Base-by-base conservation (phyloP, 2,888 invertebrate genomes). In the Sipha maydis region DNA sequence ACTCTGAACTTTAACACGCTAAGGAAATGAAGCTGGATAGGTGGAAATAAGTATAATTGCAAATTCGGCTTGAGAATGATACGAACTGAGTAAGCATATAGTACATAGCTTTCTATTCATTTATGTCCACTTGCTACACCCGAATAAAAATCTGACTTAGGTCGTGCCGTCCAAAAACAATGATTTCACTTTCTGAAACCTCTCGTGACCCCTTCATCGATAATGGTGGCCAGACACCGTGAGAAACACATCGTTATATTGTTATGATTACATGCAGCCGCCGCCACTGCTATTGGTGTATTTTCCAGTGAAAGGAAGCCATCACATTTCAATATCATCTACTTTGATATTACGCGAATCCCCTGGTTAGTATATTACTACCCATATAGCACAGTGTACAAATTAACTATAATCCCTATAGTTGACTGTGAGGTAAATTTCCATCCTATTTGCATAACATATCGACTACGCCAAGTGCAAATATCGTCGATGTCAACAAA, bases 131-230 rank as follows among this genome's bases (percentile, higher is more conserved):
- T 75, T 88, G 80, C 67, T 88, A 82, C 75, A 88, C 88, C 80
- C 76, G 82, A 88, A 88, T 82, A 67, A 88, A 79, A 88, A 88
- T 76, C 19, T 25, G 54, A 82, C 80, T 82, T 75, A n/a, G 75
- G 80, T 88, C 88, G 88, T 82, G 75, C 82, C 75, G 61, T 73
- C 28, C 73, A 79, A 88, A 85, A 86, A 80, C 54, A 79, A 86
- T 82, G 88, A 88, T 88, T 88, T 88, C 88, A 88, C 88, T 88
- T 88, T 88, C 75, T n/a, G 88, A 75, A 85, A 88, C 82, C 82
- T 88, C 75, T 48, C 67, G 82, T 88, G 88, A 88, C 88, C 88
- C 67, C 82, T 76, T 61, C 82, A 75, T 88, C 80, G 75, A 88
- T 88, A 82, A 88, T 88, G 82, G 76, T 67, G 76, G 41, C 67